Evolutionary conservation across 1,140 invertebrate species (phyloP).

Genomic region (Nasonia longicornis): DNA sequence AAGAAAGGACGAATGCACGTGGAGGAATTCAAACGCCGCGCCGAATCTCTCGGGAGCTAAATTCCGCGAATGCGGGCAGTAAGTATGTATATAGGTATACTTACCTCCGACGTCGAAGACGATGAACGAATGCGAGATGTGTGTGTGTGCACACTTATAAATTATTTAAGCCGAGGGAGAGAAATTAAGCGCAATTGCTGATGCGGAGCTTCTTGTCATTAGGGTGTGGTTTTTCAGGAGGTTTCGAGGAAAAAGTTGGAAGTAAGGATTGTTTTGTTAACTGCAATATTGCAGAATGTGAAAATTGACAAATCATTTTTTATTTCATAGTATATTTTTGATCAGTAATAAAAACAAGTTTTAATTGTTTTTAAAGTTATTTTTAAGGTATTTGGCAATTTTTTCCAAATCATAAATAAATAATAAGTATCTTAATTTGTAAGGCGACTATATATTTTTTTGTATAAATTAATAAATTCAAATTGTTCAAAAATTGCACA

Average conservation of each 20-base stretch:
- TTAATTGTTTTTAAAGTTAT: too few relatives aligned
- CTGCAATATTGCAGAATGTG: too few relatives aligned
- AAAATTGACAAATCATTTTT: too few relatives aligned
- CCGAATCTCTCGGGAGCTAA: slow-evolving; percentile 30
- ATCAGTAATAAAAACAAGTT: too few relatives aligned
- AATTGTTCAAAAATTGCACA: not conserved
- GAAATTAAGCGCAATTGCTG: not conserved
- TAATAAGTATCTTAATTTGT: too few relatives aligned
- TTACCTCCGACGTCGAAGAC: not conserved
- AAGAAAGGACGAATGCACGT: slow-evolving; percentile 31
- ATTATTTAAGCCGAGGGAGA: not conserved
- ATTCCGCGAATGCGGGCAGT: slow-evolving; percentile 30
- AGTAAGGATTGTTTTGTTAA: too few relatives aligned
- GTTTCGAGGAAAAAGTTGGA: too few relatives aligned
- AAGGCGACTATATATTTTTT: not conserved
- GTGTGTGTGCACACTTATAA: not conserved
- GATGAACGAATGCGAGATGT: not conserved
- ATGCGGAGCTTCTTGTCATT: not conserved
- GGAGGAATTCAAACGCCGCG: slow-evolving; percentile 43
- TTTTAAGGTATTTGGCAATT: too few relatives aligned
- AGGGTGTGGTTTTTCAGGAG: too few relatives aligned
- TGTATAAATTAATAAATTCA: not conserved
- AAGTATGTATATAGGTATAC: not conserved
- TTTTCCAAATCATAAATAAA: too few relatives aligned
- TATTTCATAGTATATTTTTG: too few relatives aligned